Evolutionary conservation across 2,797 vertebrate genomes (phyloP).

Genomic region (Cuculus canorus): DNA sequence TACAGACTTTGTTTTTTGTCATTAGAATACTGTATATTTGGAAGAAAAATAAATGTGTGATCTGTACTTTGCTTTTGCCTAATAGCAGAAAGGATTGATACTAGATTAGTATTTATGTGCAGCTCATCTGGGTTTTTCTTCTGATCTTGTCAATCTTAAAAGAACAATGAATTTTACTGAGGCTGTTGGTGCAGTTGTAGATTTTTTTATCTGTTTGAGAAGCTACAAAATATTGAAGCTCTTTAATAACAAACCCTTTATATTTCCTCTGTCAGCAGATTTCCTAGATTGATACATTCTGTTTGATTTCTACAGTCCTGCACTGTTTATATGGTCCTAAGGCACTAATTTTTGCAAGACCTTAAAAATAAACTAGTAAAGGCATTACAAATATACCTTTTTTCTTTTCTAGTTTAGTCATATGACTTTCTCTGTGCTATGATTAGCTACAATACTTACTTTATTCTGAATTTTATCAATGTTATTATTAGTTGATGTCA

Average conservation of each 20-base stretch:
- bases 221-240: conserved; percentile 53
- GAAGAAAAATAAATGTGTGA: conserved; percentile 11
- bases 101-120: conserved; percentile 26
- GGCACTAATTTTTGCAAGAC: conserved; percentile 44
- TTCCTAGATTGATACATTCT: conserved; percentile 53
- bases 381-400: neutral
- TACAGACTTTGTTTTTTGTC: neutral
- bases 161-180: conserved; percentile 61
- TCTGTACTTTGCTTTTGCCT: conserved; percentile 4
- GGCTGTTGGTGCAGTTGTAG: conserved; percentile 8
- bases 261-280: conserved; percentile 65
- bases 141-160: conserved; percentile 41
- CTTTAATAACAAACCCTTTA: conserved; percentile 39
- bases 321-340: conserved; percentile 13
- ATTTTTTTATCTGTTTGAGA: conserved; percentile 69
- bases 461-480: neutral
- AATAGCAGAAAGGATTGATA: conserved; percentile 24
- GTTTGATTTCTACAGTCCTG: conserved; percentile 55
- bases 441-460: neutral
- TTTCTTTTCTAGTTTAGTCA: neutral
- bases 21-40: neutral
- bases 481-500: neutral
- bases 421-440: neutral
- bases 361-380: conserved; percentile 12
- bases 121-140: conserved; percentile 59